Evolutionary conservation across 2,888 invertebrate species (phyloP).

Genomic region (Leptinotarsa juncta): DNA sequence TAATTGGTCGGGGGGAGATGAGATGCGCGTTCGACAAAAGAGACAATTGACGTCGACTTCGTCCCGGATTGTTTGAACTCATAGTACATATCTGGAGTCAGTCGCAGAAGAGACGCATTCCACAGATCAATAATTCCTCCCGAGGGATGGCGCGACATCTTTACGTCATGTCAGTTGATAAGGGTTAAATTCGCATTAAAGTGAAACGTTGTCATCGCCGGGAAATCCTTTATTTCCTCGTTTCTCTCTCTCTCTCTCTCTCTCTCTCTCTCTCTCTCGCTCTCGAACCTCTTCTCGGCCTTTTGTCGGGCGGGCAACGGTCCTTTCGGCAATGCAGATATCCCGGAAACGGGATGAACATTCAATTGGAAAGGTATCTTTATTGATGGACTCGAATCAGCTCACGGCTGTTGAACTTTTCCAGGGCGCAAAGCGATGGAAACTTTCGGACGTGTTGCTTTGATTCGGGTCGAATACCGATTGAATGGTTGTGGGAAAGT

Average conservation of each 20-base stretch:
- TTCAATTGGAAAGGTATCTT: conserved; percentile 19
- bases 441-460: conserved; percentile 10
- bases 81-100: conserved; percentile 35
- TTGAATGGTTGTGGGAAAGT: not conserved
- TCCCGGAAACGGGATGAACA: conserved; percentile 19
- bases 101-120: conserved; percentile 41
- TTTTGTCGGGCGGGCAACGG: not conserved
- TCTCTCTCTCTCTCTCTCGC: not conserved
- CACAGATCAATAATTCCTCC: conserved; percentile 58
- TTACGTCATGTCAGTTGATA: conserved; percentile 64
- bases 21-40: not conserved
- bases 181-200: conserved; percentile 67
- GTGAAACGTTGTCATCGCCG: conserved; percentile 57
- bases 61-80: conserved; percentile 47
- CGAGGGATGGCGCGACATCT: conserved; percentile 56
- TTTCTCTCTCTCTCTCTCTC: not conserved
- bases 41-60: conserved; percentile 1
- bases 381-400: conserved; percentile 15
- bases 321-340: conserved; percentile 21
- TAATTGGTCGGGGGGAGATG: not conserved
- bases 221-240: conserved; percentile 14
- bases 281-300: not conserved
- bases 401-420: conserved; percentile 13
- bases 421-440: not conserved
- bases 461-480: not conserved